Evolutionary conservation across 2,888 invertebrate genomes (phyloP).

Genomic region (Meghimatium bilineatum): DNA sequence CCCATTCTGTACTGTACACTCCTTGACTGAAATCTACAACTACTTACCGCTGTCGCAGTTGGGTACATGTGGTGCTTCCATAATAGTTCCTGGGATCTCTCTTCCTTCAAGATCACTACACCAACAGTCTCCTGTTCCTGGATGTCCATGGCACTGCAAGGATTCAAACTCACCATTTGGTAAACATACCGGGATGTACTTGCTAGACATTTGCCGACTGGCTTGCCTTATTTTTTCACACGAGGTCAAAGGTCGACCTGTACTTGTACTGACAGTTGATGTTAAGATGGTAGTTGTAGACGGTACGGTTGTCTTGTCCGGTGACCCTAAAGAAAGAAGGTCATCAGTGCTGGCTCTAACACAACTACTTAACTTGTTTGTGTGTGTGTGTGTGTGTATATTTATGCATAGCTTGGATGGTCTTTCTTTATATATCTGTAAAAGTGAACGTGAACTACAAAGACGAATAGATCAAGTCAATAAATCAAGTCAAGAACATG

Average conservation of each 20-base stretch:
- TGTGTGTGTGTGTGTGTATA: too few relatives aligned
- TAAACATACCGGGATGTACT: conserved; percentile 62
- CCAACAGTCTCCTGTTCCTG: conserved; percentile 60
- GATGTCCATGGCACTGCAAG: conserved; percentile 61
- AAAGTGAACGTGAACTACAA: too few relatives aligned
- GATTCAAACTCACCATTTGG: conserved; percentile 59
- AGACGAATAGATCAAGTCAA: too few relatives aligned
- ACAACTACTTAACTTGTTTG: too few relatives aligned
- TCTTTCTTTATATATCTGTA: too few relatives aligned
- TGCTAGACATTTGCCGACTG: conserved; percentile 51
- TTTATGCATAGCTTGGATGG: too few relatives aligned
- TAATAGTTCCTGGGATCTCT: conserved; percentile 61
- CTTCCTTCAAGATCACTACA: conserved; percentile 62
- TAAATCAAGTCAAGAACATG: too few relatives aligned
- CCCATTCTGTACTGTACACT: too few relatives aligned
- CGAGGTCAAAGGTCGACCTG: conserved; percentile 52
- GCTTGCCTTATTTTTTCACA: conserved; percentile 59
- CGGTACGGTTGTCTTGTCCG: not conserved
- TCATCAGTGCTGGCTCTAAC: too few relatives aligned
- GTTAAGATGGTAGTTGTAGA: conserved; percentile 2
- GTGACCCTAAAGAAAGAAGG: not conserved
- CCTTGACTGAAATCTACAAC: not conserved
- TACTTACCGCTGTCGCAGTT: conserved; percentile 64
- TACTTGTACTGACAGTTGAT: conserved; percentile 39
- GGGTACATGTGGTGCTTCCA: conserved; percentile 53